phyloP scores from a whole-genome alignment of 2,113 vertebrate genomes.

The Tinamus guttatus region DNA sequence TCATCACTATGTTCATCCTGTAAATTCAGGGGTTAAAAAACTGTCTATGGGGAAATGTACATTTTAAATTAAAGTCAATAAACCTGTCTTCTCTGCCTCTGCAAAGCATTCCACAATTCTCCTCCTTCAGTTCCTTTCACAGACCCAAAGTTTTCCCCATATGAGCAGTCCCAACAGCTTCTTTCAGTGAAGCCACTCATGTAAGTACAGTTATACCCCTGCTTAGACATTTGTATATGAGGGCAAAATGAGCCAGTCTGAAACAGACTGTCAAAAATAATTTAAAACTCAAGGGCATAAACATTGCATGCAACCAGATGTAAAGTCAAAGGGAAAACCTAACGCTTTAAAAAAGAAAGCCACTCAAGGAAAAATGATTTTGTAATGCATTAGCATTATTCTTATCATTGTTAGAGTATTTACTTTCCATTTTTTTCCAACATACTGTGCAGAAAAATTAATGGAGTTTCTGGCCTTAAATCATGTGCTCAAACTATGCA shows the following conservation, averaged over 20 bases:
- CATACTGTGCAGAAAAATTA: background rate
- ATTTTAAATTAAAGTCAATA: slow-evolving; percentile 13
- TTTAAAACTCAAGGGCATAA: slow-evolving; percentile 7
- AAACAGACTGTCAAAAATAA: slow-evolving; percentile 27
- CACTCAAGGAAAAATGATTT: background rate
- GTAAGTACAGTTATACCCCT: background rate
- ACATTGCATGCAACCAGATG: background rate
- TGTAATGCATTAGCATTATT: background rate
- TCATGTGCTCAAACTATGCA: background rate
- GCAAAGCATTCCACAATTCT: background rate
- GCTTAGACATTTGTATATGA: background rate
- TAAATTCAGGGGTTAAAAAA: slow-evolving; percentile 30
- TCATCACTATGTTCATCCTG: background rate
- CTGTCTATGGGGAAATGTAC: background rate
- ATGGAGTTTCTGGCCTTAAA: background rate
- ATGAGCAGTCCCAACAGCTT: background rate
- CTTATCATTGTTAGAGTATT: background rate
- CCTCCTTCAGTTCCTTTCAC: no score
- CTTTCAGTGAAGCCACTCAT: background rate
- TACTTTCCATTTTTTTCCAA: background rate
- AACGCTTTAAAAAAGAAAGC: background rate
- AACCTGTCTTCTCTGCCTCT: background rate
- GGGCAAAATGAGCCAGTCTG: background rate
- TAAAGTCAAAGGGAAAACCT: background rate
- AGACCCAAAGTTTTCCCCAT: background rate